Evolutionary conservation across 2,113 vertebrate genomes (phyloP), one percentile per base, ranked within the genome.

Genomic region (Limnothrissa miodon): DNA sequence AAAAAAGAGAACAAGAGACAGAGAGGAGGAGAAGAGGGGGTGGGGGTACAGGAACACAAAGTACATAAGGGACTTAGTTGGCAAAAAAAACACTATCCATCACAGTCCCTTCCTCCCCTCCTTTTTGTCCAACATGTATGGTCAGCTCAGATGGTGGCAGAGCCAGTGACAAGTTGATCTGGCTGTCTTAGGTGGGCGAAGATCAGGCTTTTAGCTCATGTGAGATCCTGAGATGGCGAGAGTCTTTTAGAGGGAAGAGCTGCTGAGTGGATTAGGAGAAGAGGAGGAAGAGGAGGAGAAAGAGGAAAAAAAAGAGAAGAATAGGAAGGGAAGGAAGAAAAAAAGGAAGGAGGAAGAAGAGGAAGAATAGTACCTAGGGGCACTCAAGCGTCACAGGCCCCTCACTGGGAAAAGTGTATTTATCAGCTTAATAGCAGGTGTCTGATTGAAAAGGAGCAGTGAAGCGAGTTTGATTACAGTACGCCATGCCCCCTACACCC

Each of bases 391-490:
- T 88, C 89, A 90, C 91, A 80, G 89, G 90, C 89, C 90, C 90
- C 94, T 92, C 90, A 92, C 93, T 93, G 93, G 80, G 93, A 94
- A 95, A 94, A 94, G 92, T 94, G 93, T 95, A 94, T 94, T 95
- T 95, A 94, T 94, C 92, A 93, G 92, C 91, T 92, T 95, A 95
- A 95, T 95, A 93, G 93, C 93, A 94, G 93, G 93, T 93, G 93
- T 94, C 91, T 94, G 92, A 93, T 94, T 93, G 93, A 93, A 93
- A 91, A 92, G 87, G 92, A 80, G 74, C 45, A 87, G 80, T 87
- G 81, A 82, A 81, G 59, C 48, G 84, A 93, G 93, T 93, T 92
- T 94, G 93, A 95, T 95, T 95, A 94, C 91, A 90, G 92, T 92
- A 92, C 90, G 90, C 82, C 82, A 80, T 70, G 33, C 56, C 78